A percentile compares a stretch with the other conserved stretches of the same genome.
Evolutionary conservation across 2,113 vertebrate genomes (phyloP).

Genomic region (Vireo altiloquus): DNA sequence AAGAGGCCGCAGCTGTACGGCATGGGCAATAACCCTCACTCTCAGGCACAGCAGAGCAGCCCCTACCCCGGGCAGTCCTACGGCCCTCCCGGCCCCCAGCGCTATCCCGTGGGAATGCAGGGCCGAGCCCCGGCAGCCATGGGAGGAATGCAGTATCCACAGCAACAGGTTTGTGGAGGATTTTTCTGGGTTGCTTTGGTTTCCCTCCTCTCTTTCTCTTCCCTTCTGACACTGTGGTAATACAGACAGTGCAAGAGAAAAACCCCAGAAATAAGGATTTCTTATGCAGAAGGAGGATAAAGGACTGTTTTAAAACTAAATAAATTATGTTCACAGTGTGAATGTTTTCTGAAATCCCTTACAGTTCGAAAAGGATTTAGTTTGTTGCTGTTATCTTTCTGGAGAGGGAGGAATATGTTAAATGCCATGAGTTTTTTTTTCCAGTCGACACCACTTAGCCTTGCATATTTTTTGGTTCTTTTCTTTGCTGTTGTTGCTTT

Average conservation of each 20-base stretch:
- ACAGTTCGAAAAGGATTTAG: not conserved
- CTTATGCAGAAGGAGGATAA: not conserved
- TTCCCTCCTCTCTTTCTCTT: not conserved
- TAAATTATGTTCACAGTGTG: not conserved
- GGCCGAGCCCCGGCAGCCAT: constrained; percentile 86
- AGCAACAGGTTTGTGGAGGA: constrained; percentile 87
- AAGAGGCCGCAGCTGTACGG: constrained; percentile 94
- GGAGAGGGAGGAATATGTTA: not conserved
- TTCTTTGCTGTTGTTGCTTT: not conserved
- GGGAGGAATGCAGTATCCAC: constrained; percentile 89
- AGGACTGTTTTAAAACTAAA: not conserved
- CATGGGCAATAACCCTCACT: constrained; percentile 88
- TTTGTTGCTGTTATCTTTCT: not conserved
- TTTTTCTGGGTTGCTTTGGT: not conserved
- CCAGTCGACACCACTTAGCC: not conserved
- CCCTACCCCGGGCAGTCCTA: constrained; percentile 89
- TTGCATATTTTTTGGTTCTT: not conserved
- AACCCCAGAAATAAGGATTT: not conserved
- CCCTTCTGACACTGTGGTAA: not conserved
- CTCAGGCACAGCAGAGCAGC: constrained; percentile 84
- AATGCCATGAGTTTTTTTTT: not conserved
- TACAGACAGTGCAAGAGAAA: not conserved
- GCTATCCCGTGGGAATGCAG: constrained; percentile 91
- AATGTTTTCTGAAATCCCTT: not conserved
- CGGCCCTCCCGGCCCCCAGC: constrained; percentile 84